Conservation (phyloP, 2,113 vertebrate species). For the Dipodomys ordii region DNA sequence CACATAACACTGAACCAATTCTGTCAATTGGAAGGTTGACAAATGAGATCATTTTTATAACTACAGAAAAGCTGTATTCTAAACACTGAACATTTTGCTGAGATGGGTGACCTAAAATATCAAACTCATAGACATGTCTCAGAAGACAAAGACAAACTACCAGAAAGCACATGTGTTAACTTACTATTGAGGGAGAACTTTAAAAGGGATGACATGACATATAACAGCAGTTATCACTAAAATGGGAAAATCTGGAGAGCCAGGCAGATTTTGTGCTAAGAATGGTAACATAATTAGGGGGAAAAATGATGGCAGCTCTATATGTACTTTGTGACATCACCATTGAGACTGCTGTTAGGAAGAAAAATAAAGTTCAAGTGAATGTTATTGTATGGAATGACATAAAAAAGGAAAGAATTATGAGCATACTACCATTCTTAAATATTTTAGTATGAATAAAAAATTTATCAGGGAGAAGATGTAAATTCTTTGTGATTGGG, state of each 20-base stretch:
- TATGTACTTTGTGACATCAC: constrained; percentile 27
- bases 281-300: constrained; percentile 56
- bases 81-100: constrained; percentile 27
- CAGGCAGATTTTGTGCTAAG: constrained; percentile 38
- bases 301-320: neutral
- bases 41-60: neutral
- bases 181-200: constrained; percentile 14
- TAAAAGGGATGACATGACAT: constrained; percentile 55
- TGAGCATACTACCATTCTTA: constrained; percentile 8
- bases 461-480: constrained; percentile 4
- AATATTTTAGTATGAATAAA: constrained; percentile 62
- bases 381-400: constrained; percentile 4
- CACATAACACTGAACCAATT: neutral
- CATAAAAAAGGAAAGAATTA: constrained; percentile 19
- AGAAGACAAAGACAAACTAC: constrained; percentile 50
- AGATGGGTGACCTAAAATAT: neutral
- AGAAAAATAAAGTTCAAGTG: constrained; percentile 56
- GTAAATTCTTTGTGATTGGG: constrained; percentile 25
- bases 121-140: constrained; percentile 22
- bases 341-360: neutral
- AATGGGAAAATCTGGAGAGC: constrained; percentile 28
- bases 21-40: constrained; percentile 4
- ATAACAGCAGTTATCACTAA: constrained; percentile 52
- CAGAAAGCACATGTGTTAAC: constrained; percentile 30
- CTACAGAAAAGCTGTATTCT: neutral